These are phyloP conservation scores for Cardiocondyla obscurior DNA, from an alignment of 1,140 invertebrate species.

Conservation along the genomic window DNA sequence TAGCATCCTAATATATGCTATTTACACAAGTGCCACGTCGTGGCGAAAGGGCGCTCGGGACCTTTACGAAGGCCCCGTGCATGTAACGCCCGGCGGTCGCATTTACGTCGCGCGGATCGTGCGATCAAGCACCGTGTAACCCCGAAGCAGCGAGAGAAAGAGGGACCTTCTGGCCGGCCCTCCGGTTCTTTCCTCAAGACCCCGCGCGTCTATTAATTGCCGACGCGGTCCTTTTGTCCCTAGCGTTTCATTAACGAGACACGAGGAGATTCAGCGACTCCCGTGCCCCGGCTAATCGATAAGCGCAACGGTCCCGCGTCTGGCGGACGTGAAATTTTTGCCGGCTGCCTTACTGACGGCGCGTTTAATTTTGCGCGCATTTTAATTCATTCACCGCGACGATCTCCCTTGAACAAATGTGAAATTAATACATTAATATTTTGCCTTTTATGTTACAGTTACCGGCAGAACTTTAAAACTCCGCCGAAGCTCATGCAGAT, in stretches of 20 bases:
- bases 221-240: neutral
- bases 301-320: too few relatives aligned
- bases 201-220: slow-evolving; percentile 30
- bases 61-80: slow-evolving; percentile 16
- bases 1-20: slow-evolving; percentile 74
- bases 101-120: slow-evolving; percentile 10
- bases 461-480: too few relatives aligned
- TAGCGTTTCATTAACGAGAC: slow-evolving; percentile 22
- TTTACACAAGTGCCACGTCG: slow-evolving; percentile 69
- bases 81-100: neutral
- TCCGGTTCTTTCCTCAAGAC: neutral
- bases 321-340: too few relatives aligned
- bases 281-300: neutral
- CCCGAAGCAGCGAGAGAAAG: neutral
- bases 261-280: neutral
- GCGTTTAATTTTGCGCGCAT: too few relatives aligned
- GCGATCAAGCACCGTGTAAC: slow-evolving; percentile 41
- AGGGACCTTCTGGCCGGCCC: neutral
- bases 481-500: too few relatives aligned
- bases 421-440: too few relatives aligned
- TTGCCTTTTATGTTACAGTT: too few relatives aligned
- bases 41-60: slow-evolving; percentile 60
- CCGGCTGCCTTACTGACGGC: too few relatives aligned
- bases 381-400: too few relatives aligned
- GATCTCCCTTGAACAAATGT: too few relatives aligned